Evolutionary conservation across 2,113 vertebrate species (phyloP), one percentile per base, ranked within the genome.

Genomic region (Cyprinodon brontotheroides): DNA sequence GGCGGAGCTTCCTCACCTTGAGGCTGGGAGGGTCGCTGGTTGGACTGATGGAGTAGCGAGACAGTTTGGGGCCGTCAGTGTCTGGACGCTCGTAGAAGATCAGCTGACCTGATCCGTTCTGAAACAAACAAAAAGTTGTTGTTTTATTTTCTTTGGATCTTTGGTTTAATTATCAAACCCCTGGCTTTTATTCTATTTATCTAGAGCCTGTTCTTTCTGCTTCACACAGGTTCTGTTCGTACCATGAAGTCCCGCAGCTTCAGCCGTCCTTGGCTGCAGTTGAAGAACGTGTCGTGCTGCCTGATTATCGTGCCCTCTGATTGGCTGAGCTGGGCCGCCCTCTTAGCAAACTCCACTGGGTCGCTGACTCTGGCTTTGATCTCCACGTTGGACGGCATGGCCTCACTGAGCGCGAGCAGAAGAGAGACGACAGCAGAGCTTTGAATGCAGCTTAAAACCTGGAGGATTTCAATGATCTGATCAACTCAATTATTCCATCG

Each of bases 61-160:
- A 96, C 29, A 96, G 86, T 79, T 96, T 96, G 62, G 96, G 96
- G 77, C 95, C 95, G 0, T 93, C 68, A 0, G 83, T 80, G 70
- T 97, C 93, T 0, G 94, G 93, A 65, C 96, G 95, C 61, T 96
- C 88, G 9, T 97, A 97, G 90, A 95, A 97, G 79, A 97, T 96
- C 77, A 97, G 88, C 90, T 97, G 92, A 5, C 94, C 96, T 0
- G 69, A 91, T 0, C 93, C 93, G 0, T 95, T 85, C 96, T 96
- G 0, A 71, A 53, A 48, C n/a, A 68, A 45, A 73, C 29, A 77
- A 29, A 29, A 29, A 29, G 29, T 29, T 29, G 29, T 29, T 29
- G 29, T 6, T 50, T 5, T 17, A 4, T 50, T 6, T 53, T 8
- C 41, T 41, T 41, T 41, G 41, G 9, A 9, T 60, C 57, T 10